Evolutionary conservation across 2,797 vertebrate genomes (phyloP), one percentile per base, ranked within the genome.

Genomic region (Syngnathus rostellatus): DNA sequence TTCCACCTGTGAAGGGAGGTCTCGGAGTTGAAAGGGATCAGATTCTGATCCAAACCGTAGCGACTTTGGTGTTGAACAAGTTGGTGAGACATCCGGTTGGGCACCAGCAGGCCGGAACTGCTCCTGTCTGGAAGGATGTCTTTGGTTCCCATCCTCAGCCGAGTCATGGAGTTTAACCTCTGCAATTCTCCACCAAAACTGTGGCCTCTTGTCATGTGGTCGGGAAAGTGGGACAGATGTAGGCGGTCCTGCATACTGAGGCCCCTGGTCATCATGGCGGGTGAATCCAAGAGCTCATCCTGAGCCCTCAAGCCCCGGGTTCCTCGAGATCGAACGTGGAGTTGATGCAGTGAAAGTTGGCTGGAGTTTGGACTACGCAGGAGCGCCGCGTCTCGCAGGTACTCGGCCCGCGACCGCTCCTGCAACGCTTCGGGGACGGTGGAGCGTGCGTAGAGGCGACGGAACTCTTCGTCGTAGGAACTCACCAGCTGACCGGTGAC

Each of bases 391-490:
- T 92, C 88, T 17, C 86, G 89, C n/a, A 87, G 81, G 21, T 72
- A 69, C 1, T 53, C 71, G 8, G 40, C 19, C 0, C 65, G 5
- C 0, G 81, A 48, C 48, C 77, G 87, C 53, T 84, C 84, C 0
- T 91, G 89, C 5, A 89, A 77, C 53, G 75, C 71, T 0, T 40
- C 11, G 6, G 94, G 93, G 45, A 92, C 72, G 0, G 77, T 81
- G 48, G 96, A 97, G 38, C 91, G 92, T 41, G 93, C 95, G 0
- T 93, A 97, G 0, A 97, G 87, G 0, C 93, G 92, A 72, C 95
- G 88, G 73, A 97, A 98, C 80, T 97, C 94, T 82, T 97, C 95
- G 59, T 97, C 94, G 10, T 93, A 98, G 2, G 88, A 93, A 77
- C 90, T 87, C 9, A 94, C 93, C 46, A 98, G 90, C 68, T 95